Conservation (phyloP, 2,888 invertebrate genomes). For the Lampropteryx suffumata region DNA sequence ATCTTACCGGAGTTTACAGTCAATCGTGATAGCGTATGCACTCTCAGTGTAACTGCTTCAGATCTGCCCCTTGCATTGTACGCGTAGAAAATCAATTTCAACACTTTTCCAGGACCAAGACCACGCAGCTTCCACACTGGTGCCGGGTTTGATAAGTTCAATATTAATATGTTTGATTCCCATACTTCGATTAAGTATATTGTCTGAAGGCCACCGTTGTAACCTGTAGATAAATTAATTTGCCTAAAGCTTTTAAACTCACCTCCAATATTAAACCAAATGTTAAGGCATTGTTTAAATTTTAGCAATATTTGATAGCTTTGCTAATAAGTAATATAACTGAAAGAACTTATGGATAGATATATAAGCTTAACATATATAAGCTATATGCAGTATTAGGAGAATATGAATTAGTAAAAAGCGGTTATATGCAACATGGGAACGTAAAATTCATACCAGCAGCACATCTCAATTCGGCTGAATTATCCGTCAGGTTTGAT, state of each 20-base stretch:
- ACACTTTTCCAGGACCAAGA: constrained; percentile 89
- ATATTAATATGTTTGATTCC: constrained; percentile 82
- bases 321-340: too few relatives aligned
- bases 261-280: too few relatives aligned
- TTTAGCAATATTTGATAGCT: too few relatives aligned
- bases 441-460: constrained; percentile 61
- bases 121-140: constrained; percentile 90
- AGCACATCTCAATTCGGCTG: constrained; percentile 87
- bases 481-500: constrained; percentile 89
- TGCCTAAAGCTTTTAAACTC: too few relatives aligned
- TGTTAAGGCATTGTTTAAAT: too few relatives aligned
- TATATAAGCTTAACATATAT: too few relatives aligned
- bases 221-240: constrained; percentile 69
- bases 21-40: constrained; percentile 65
- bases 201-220: constrained; percentile 91
- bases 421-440: too few relatives aligned
- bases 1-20: constrained; percentile 66
- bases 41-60: constrained; percentile 81
- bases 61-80: constrained; percentile 93
- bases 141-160: constrained; percentile 87
- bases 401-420: too few relatives aligned
- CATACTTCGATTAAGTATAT: constrained; percentile 88
- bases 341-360: too few relatives aligned
- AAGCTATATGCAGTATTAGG: too few relatives aligned
- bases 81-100: constrained; percentile 91